Conservation (phyloP, 2,113 vertebrate species). For the Cyprinodon brontotheroides region DNA sequence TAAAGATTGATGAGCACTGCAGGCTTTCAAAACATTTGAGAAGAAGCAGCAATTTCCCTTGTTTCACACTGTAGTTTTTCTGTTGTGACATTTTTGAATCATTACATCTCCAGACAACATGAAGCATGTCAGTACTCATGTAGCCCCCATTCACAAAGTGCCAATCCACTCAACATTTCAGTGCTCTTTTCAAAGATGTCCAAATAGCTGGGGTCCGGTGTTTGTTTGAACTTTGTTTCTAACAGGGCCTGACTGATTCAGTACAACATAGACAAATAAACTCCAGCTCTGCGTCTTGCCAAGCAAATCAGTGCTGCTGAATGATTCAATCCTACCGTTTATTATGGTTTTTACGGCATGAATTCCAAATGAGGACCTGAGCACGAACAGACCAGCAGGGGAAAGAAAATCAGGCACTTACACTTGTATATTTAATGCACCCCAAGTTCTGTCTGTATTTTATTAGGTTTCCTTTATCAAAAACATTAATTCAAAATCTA, state of each 20-base stretch:
- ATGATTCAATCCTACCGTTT: slow-evolving; percentile 73
- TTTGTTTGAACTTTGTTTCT: slow-evolving; percentile 49
- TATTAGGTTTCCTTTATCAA: slow-evolving; percentile 52
- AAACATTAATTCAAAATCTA: slow-evolving; percentile 39
- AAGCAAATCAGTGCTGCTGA: slow-evolving; percentile 72
- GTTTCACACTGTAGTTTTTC: slow-evolving; percentile 1
- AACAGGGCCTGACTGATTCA: slow-evolving; percentile 57
- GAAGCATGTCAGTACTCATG: slow-evolving; percentile 5
- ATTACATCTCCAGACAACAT: slow-evolving; percentile 22
- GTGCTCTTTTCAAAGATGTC: slow-evolving; percentile 47
- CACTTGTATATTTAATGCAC: slow-evolving; percentile 59
- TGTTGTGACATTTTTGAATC: slow-evolving; percentile 20
- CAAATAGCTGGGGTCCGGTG: slow-evolving; percentile 37
- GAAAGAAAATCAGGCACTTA: slow-evolving; percentile 50
- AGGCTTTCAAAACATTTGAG: slow-evolving; percentile 7
- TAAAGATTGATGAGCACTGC: too few species aligned
- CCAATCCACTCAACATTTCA: slow-evolving; percentile 46
- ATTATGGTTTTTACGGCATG: slow-evolving; percentile 70
- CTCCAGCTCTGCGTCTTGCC: slow-evolving; percentile 52
- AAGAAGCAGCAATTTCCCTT: slow-evolving; percentile 5
- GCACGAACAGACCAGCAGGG: slow-evolving; percentile 59
- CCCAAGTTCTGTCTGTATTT: slow-evolving; percentile 37
- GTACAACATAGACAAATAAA: slow-evolving; percentile 74
- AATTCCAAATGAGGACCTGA: slow-evolving; percentile 62
- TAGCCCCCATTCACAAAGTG: slow-evolving; percentile 13